A percentile compares a stretch with the other conserved stretches of the same genome.
Conservation (phyloP, 2,797 vertebrate genomes). For the Gobionotothen gibberifrons region DNA sequence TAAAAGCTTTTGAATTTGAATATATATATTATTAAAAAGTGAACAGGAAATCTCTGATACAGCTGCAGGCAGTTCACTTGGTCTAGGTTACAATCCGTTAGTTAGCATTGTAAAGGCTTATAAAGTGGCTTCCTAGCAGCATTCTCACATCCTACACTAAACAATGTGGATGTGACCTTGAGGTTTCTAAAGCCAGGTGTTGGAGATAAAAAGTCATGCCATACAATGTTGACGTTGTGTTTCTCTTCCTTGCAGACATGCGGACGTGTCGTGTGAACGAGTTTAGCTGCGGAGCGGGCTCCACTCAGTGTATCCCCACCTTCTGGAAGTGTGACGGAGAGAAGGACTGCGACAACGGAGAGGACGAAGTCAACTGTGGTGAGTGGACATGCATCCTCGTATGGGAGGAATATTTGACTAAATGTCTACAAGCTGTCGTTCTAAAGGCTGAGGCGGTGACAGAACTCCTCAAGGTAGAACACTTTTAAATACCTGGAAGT, state of each 20-base stretch:
- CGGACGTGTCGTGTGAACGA: constrained; percentile 94
- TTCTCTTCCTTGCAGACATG: constrained; percentile 82
- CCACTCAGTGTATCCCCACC: constrained; percentile 93
- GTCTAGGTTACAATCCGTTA: not conserved
- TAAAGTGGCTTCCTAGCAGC: not conserved
- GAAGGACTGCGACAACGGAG: constrained; percentile 94
- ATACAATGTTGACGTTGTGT: not conserved
- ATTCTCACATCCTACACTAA: not conserved
- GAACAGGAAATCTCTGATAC: not conserved
- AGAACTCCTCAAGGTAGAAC: not conserved
- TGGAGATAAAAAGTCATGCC: no score
- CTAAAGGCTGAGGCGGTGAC: no score
- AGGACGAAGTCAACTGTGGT: constrained; percentile 97
- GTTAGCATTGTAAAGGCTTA: not conserved
- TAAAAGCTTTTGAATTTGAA: no score
- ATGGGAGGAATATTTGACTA: not conserved
- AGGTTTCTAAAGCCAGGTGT: fast-evolving
- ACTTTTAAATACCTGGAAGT: not conserved
- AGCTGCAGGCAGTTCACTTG: not conserved
- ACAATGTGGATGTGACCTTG: not conserved
- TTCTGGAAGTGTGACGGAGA: constrained; percentile 98
- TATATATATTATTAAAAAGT: not conserved
- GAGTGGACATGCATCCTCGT: constrained; percentile 67
- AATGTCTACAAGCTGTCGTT: not conserved
- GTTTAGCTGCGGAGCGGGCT: constrained; percentile 92